Evolutionary conservation across 2,113 vertebrate species (phyloP).

Genomic region (Amazona vittata): DNA sequence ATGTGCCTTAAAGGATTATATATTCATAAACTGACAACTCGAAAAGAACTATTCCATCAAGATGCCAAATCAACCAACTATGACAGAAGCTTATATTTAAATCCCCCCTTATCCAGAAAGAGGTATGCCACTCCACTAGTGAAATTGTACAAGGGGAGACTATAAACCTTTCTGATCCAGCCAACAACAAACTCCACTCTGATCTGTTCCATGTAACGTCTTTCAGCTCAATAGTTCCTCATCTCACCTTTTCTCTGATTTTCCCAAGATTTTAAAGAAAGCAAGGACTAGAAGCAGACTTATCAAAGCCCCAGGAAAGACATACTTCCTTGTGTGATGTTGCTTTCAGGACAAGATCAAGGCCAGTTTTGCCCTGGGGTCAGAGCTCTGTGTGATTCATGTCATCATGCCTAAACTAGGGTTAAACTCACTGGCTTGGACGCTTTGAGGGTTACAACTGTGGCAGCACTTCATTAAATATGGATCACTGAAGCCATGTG

Average conservation of each 20-base stretch:
- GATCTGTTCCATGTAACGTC: background rate
- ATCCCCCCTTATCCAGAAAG: background rate
- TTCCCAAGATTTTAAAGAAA: background rate
- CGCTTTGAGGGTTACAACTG: background rate
- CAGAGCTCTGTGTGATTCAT: background rate
- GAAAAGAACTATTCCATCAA: slow-evolving; percentile 3
- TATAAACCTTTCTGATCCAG: background rate
- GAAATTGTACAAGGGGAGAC: background rate
- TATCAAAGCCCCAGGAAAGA: background rate
- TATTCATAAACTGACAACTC: slow-evolving; percentile 21
- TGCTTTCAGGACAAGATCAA: background rate
- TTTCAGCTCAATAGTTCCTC: background rate
- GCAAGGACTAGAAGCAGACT: background rate
- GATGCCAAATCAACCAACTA: background rate
- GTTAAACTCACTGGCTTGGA: background rate
- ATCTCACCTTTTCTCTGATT: background rate
- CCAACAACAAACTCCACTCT: background rate
- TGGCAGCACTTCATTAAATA: background rate
- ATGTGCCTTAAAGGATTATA: slow-evolving; percentile 13
- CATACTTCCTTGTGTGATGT: fast-evolving
- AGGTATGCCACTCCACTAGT: background rate
- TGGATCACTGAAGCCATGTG: background rate
- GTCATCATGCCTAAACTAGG: background rate
- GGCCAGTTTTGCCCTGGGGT: background rate
- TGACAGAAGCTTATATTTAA: background rate